These are phyloP conservation scores for Phyllostomus hastatus DNA, from an alignment of 2,113 vertebrate species.

Conservation along the genomic window DNA sequence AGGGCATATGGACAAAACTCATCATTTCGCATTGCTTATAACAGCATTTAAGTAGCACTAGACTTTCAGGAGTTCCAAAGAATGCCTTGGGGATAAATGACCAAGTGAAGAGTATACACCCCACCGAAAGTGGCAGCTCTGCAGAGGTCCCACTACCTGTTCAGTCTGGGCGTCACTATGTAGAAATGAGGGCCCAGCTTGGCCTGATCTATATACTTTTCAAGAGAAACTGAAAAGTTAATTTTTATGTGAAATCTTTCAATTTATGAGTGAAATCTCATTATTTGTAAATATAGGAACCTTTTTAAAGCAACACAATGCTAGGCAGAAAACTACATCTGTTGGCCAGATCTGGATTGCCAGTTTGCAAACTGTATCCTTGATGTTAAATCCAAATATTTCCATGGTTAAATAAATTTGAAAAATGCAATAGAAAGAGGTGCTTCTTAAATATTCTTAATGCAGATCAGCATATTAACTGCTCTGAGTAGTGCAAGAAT, in stretches of 20 bases:
- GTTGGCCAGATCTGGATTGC: not conserved
- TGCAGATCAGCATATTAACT: not conserved
- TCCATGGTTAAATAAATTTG: not conserved
- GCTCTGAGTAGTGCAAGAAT: not conserved
- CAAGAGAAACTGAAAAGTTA: constrained; percentile 1
- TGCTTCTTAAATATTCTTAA: not conserved
- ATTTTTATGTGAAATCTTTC: constrained; percentile 1
- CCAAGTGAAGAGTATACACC: not conserved
- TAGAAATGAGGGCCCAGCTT: not conserved
- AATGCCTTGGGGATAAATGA: not conserved
- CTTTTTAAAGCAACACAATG: not conserved
- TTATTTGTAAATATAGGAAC: not conserved
- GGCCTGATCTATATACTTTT: not conserved
- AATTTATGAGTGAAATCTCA: not conserved
- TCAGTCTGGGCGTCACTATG: not conserved
- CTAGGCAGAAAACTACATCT: not conserved
- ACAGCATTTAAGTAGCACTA: not conserved
- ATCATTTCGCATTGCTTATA: not conserved
- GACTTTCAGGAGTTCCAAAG: not conserved
- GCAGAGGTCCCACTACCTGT: not conserved
- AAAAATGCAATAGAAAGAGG: not conserved
- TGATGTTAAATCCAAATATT: not conserved
- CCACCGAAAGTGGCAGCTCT: not conserved
- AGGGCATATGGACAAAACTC: not conserved
- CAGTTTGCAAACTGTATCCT: not conserved